Conservation (phyloP, 2,113 vertebrate genomes). For the Equus quagga region DNA sequence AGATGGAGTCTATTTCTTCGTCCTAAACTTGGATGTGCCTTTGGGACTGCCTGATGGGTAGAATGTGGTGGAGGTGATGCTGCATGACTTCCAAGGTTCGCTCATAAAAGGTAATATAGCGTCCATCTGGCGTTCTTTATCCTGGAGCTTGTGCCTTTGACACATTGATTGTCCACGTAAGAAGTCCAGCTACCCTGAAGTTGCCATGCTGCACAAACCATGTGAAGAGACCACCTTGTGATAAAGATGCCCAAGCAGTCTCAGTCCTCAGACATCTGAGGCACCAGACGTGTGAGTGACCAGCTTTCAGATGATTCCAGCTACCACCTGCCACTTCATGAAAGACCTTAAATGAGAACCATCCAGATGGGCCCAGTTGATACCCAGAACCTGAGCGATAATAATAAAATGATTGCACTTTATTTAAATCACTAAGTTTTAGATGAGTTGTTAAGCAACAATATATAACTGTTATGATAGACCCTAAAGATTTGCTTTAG, state of each 20-base stretch:
- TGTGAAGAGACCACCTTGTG: rapidly evolving
- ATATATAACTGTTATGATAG: neutral
- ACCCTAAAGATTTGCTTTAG: neutral
- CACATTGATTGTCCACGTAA: rapidly evolving
- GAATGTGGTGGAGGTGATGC: rapidly evolving
- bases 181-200: neutral
- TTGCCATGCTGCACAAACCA: neutral
- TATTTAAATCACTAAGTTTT: neutral
- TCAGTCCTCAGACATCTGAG: neutral
- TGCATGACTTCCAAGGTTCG: neutral
- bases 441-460: neutral
- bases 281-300: too few relatives aligned
- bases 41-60: neutral
- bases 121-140: neutral
- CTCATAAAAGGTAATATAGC: rapidly evolving
- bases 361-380: neutral
- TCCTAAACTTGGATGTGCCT: neutral
- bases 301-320: neutral
- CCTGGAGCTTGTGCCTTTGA: too few relatives aligned
- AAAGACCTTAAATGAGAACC: neutral
- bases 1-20: neutral
- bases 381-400: neutral
- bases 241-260: neutral
- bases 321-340: neutral
- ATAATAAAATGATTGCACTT: neutral